Percentiles rank a stretch among this genome's conserved stretches.
Evolutionary conservation across 2,113 vertebrate species (phyloP).

Genomic region (Engystomops pustulosus): DNA sequence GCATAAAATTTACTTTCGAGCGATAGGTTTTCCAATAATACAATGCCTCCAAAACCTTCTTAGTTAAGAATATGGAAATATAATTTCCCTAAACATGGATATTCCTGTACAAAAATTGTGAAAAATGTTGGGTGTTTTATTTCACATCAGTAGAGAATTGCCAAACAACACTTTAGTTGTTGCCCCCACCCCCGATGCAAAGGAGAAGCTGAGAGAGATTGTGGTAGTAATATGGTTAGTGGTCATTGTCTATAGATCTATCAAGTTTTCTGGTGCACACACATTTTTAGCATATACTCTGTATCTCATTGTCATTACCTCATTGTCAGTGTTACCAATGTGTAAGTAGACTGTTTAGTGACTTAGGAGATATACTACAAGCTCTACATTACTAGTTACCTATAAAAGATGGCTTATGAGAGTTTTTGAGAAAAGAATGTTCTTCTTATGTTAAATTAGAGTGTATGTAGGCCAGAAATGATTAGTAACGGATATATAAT

Average conservation of each 20-base stretch:
- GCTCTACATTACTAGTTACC: neutral
- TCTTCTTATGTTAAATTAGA: too few species aligned
- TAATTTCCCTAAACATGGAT: too few species aligned
- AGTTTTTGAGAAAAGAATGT: neutral
- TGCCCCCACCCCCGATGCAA: slow-evolving; percentile 32
- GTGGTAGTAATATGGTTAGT: slow-evolving; percentile 33
- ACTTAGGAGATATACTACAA: neutral
- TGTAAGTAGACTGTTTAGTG: slow-evolving; percentile 8
- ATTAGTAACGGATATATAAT: too few species aligned
- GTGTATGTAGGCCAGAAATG: too few species aligned
- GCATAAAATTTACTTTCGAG: too few species aligned
- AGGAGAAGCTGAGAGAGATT: slow-evolving; percentile 57
- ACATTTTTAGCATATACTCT: slow-evolving; percentile 15
- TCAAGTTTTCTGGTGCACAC: slow-evolving; percentile 18
- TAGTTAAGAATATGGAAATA: too few species aligned
- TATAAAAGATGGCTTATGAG: neutral
- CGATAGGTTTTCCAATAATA: too few species aligned
- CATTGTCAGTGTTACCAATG: slow-evolving; percentile 46
- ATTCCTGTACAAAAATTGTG: too few species aligned
- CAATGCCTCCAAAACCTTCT: too few species aligned
- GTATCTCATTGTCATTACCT: slow-evolving; percentile 48
- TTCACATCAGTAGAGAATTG: neutral
- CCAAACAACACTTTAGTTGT: neutral
- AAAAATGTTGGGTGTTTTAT: neutral
- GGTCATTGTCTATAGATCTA: slow-evolving; percentile 44